Evolutionary conservation across 2,797 vertebrate genomes (phyloP), one percentile per base, ranked within the genome.

Genomic region (Triplophysa bombifrons): DNA sequence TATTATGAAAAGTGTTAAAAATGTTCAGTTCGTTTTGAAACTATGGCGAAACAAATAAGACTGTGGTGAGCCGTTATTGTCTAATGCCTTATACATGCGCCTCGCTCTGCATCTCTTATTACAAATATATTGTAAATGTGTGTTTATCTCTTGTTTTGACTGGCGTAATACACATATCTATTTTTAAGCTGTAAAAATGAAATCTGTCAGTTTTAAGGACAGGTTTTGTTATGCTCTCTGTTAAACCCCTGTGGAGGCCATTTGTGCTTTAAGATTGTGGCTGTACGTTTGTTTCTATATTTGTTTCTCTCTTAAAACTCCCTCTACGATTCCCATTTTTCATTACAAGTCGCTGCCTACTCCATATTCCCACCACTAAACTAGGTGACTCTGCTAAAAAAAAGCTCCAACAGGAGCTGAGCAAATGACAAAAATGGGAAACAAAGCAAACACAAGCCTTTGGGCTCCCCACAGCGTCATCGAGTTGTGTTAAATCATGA

Each of bases 281-380:
- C 51, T 25, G 11, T 25, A 25, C 27, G 34, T 81, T 56, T 71
- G 60, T 74, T 50, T 78, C 10, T 53, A 25, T 16, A 14, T 56
- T 76, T 50, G 41, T 22, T 48, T 65, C 16, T 56, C 13, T 34
- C 34, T 34, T 44, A 66, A 72, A 55, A 38, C 58, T 30, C 10
- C 50, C 66, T 56, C 60, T 74, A 51, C 22, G 30, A 74, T 46
- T 82, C 74, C 41, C 41, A 78, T 53, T 74, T 64, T 70, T 69
- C 64, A 67, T 72, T 46, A 55, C 0, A 44, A 19, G 63, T 56
- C 34, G 20, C 63, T 61, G 14, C 41, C 60, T 78, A 41, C 30
- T 30, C n/a, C 63, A 30, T 44, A 25, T 44, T 58, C 60, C 64
- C 19, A 16, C 48, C 58, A 61, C 65, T 68, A 70, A 82, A 70